Evolutionary conservation across 2,113 vertebrate species (phyloP), one percentile per base, ranked within the genome.

Genomic region (Hippocampus guttulatus): DNA sequence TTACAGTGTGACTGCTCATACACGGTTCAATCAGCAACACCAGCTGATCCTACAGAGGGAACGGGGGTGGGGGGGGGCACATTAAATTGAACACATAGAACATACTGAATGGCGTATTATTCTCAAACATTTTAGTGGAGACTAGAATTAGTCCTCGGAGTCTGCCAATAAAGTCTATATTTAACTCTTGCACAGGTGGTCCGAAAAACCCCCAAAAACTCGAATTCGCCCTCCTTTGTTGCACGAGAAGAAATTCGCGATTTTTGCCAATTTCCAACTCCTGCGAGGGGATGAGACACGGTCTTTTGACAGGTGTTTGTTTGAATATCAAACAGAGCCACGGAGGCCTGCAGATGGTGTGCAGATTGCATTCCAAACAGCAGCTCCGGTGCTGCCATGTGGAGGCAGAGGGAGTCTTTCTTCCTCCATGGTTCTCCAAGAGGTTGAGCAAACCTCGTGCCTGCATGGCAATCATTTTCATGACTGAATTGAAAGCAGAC

Each of bases 361-460:
- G 84, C 91, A 92, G 85, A 91, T 88, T 90, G 87, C 88, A 85
- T 92, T 91, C 89, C 91, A 89, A 84, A 87, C 85, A 83, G 81
- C 71, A 71, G 79, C 87, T 79, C 89, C 81, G 68, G 81, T 77
- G 76, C 75, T 80, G 82, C 76, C 73, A 67, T 72, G 74, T 14
- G 67, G 73, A 49, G 63, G 49, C 72, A 61, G 69, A 76, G 77
- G 71, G 71, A 69, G 73, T 71, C 76, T 74, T 67, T 76, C 62
- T 75, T 81, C 69, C 52, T 70, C 69, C 8, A 73, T 81, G 78
- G 71, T 77, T 82, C 88, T 89, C 80, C 62, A 64, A 8, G 25
- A 71, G n/a, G 52, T 52, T 67, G 72, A 55, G 58, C 75, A 85
- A 78, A 82, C 63, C 25, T 81, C 55, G 81, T 18, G 38, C 77